A percentile compares a stretch with the other conserved stretches of the same genome.
These are phyloP conservation scores for Achatina immaculata DNA, from an alignment of 1,140 invertebrate genomes.

Conservation along the genomic window DNA sequence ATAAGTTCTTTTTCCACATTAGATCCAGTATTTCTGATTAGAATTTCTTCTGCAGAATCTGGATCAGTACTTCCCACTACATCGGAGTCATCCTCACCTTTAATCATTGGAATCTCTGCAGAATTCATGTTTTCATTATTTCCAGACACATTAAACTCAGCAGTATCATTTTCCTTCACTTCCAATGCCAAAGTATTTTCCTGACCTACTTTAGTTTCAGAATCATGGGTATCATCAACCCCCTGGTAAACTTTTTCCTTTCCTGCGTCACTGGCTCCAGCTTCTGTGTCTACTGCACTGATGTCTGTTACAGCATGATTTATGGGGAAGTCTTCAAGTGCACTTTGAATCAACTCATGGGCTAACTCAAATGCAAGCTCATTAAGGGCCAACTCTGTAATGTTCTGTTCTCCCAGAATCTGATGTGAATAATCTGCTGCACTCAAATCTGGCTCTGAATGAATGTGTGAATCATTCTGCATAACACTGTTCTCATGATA, in stretches of 20 bases:
- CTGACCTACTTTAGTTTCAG: neutral
- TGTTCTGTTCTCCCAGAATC: neutral
- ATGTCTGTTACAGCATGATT: neutral
- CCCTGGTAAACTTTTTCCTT: neutral
- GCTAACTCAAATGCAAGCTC: slow-evolving; percentile 52
- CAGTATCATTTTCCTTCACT: neutral
- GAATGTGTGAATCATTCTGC: neutral
- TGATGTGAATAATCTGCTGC: neutral
- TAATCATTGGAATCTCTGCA: neutral
- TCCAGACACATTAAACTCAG: neutral
- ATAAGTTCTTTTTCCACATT: neutral
- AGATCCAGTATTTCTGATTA: neutral
- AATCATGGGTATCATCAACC: neutral
- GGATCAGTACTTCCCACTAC: neutral
- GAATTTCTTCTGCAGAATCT: neutral
- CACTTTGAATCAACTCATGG: slow-evolving; percentile 54
- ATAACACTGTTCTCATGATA: neutral
- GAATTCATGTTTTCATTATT: neutral
- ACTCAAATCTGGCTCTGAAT: neutral
- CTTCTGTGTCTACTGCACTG: too few species aligned
- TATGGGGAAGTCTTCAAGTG: slow-evolving; percentile 49
- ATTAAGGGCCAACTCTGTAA: slow-evolving; percentile 39
- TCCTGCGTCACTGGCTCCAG: neutral
- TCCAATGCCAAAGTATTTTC: neutral
- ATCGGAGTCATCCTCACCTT: neutral